Base-by-base conservation (phyloP, 2,113 vertebrate species). In the Notothenia coriiceps region DNA sequence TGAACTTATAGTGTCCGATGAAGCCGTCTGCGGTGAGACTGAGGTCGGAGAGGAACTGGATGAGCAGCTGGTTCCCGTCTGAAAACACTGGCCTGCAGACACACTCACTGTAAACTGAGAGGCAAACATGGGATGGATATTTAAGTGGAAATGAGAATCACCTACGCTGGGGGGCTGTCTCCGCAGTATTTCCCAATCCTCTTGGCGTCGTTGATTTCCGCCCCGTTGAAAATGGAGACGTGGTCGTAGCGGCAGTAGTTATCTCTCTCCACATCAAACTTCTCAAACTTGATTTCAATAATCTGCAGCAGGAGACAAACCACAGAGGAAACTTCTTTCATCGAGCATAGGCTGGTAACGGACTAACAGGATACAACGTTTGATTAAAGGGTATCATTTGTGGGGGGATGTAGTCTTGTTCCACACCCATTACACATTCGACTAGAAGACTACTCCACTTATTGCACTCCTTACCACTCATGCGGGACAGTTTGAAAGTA, bases 171-270 rank as follows among this genome's bases (percentile, higher is more conserved):
- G 73, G 98, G 98, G 47, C 97, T 99, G 89, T 99, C 98, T 5
- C 98, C 98, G 15, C 98, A 99, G 79, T 95, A 99, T 87, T 98
- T 99, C 5, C 98, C 98, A 18, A 99, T 98, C 91, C 97, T 96
- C 90, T 94, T 96, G 2, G 98, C 97, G 7, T 99, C 98, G 0
- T 99, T 97, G 86, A 97, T 96, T 93, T 99, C 98, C 0, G 95
- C 95, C 14, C 98, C 97, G 1, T 99, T 98, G 89, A 98, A 99
- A 83, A 99, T 96, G 17, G 98, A 96, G 43, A 99, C 96, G 0
- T 96, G 97, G 88, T 99, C 98, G 0, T 99, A 99, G 72, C 97
- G 96, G 92, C 98, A 99, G 92, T 99, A 98, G 95, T 97, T 99
- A 74, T 99, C 98, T 70, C 97, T 95, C 74, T 99, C 98, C 64